Percentiles rank a stretch among this genome's conserved stretches.
Conservation (phyloP, 2,113 vertebrate genomes). For the Odobenus rosmarus region DNA sequence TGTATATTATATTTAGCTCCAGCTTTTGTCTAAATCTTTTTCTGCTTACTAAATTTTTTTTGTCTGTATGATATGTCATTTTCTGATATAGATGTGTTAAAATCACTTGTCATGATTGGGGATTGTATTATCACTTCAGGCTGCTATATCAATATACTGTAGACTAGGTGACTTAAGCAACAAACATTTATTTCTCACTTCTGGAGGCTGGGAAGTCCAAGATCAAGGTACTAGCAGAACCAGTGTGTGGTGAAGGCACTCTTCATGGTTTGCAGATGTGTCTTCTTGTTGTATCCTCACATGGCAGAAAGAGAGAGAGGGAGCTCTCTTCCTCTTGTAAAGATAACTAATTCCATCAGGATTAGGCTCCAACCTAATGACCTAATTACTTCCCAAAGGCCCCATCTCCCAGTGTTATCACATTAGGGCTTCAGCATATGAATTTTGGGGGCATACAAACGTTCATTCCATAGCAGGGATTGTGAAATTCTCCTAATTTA, state of each 20-base stretch:
- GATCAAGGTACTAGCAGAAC: background rate
- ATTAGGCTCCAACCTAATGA: background rate
- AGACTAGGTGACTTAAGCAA: background rate
- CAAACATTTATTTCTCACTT: background rate
- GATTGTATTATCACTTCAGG: background rate
- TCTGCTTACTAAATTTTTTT: conserved; percentile 12
- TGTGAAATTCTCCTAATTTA: background rate
- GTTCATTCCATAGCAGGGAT: background rate
- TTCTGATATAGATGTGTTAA: background rate
- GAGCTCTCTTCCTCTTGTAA: background rate
- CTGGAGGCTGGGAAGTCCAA: background rate
- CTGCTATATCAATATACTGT: background rate
- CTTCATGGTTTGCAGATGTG: background rate
- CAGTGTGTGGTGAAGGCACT: background rate
- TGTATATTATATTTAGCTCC: background rate
- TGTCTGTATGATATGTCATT: background rate
- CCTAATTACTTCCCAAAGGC: background rate
- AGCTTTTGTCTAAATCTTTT: conserved; percentile 1
- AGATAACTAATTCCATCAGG: background rate
- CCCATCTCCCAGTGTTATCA: background rate
- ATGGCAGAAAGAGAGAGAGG: background rate
- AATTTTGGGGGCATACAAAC: background rate
- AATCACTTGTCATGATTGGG: background rate
- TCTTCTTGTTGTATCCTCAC: background rate
- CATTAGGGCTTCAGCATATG: background rate